These are phyloP conservation scores for Acrossocheilus wenchowensis DNA, from an alignment of 2,797 vertebrate genomes.

Conservation along the genomic window DNA sequence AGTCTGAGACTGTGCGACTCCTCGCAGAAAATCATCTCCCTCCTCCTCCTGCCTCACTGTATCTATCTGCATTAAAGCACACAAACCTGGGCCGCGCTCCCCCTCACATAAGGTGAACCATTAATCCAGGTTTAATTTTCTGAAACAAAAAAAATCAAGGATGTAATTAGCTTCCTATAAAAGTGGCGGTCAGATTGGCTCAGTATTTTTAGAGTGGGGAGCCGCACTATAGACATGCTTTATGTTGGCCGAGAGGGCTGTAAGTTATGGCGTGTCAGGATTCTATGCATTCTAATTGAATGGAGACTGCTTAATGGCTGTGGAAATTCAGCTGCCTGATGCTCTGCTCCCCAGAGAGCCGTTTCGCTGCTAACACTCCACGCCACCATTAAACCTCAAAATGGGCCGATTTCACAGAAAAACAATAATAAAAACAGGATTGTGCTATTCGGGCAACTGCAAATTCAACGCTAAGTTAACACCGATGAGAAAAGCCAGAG, in stretches of 20 bases:
- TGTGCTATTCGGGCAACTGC: slow-evolving; percentile 74
- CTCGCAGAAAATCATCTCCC: slow-evolving; percentile 76
- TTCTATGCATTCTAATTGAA: slow-evolving; percentile 88
- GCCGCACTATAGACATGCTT: slow-evolving; percentile 73
- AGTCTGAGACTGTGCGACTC: slow-evolving; percentile 72
- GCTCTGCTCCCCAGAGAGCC: slow-evolving; percentile 79
- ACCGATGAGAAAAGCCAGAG: slow-evolving; percentile 62
- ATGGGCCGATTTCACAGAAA: slow-evolving; percentile 81
- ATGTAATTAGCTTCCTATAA: slow-evolving; percentile 74
- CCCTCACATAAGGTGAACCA: slow-evolving; percentile 65
- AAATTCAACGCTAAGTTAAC: slow-evolving; percentile 77
- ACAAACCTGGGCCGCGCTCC: slow-evolving; percentile 7
- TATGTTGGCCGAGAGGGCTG: slow-evolving; percentile 80
- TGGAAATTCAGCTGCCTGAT: slow-evolving; percentile 83
- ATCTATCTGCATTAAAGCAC: slow-evolving; percentile 54
- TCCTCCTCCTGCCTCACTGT: slow-evolving; percentile 58
- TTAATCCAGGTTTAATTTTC: slow-evolving; percentile 72
- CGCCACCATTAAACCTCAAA: slow-evolving; percentile 86
- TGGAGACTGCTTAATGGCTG: slow-evolving; percentile 83
- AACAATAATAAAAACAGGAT: slow-evolving; percentile 82
- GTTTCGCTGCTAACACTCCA: slow-evolving; percentile 78
- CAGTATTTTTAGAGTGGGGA: slow-evolving; percentile 69
- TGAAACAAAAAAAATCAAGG: slow-evolving; percentile 58
- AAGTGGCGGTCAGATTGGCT: slow-evolving; percentile 73
- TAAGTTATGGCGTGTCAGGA: slow-evolving; percentile 85